Evolutionary conservation across 2,888 invertebrate genomes (phyloP).

Genomic region (Synergus umbraculus): DNA sequence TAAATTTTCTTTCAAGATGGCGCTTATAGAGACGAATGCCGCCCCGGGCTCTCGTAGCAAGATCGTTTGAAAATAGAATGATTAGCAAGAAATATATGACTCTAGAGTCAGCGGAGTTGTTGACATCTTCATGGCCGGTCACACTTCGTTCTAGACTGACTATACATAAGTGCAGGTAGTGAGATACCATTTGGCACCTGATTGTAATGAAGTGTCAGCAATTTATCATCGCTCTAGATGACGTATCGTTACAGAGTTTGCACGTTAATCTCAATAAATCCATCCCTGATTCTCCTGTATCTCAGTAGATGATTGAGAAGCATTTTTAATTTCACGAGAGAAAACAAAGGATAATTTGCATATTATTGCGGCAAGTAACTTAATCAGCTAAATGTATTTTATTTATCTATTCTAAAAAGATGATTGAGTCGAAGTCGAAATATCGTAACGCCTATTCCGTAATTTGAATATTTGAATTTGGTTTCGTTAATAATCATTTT

Average conservation of each 20-base stretch:
- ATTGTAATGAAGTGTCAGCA: slow-evolving; percentile 29
- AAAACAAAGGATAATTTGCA: background rate
- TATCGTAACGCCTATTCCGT: no score
- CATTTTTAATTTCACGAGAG: background rate
- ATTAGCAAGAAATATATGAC: slow-evolving; percentile 35
- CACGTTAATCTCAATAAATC: slow-evolving; percentile 30
- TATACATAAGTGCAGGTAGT: background rate
- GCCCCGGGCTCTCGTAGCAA: background rate
- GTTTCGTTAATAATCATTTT: no score
- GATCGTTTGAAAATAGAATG: slow-evolving; percentile 27
- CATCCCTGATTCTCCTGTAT: background rate
- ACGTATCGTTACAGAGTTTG: slow-evolving; percentile 12
- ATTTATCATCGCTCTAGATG: slow-evolving; percentile 33
- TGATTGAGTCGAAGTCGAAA: no score
- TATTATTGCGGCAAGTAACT: background rate
- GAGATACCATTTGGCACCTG: slow-evolving; percentile 38
- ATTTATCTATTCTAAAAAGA: no score
- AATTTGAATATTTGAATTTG: no score
- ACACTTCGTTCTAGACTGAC: slow-evolving; percentile 13
- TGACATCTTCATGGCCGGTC: slow-evolving; percentile 38
- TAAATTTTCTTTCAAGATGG: slow-evolving; percentile 14
- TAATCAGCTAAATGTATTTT: no score
- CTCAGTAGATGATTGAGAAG: background rate
- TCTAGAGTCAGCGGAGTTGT: background rate
- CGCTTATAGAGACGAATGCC: background rate